Evolutionary conservation across 2,888 invertebrate genomes (phyloP).

Genomic region (Pyrrhosoma nymphula): DNA sequence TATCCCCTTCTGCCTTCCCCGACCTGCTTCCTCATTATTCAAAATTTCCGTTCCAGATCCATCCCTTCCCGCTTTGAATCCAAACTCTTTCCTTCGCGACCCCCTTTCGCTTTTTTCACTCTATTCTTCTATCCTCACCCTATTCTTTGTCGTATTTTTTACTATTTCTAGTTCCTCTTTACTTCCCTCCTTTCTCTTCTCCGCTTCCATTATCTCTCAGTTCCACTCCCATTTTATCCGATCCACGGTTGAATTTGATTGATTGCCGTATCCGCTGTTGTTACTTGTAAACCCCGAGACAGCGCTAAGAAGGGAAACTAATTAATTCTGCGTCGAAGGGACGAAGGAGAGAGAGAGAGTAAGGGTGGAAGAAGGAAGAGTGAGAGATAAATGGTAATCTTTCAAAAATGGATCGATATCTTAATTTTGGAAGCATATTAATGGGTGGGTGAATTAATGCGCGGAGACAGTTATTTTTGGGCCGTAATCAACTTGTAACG

Average conservation of each 20-base stretch:
- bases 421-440: conserved; percentile 4
- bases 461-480: not conserved
- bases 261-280: conserved; percentile 38
- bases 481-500: conserved; percentile 20
- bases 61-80: not conserved
- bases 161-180: not conserved
- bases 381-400: conserved; percentile 17
- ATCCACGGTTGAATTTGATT: conserved; percentile 6
- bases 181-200: not conserved
- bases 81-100: not conserved
- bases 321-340: conserved; percentile 50
- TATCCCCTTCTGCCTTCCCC: not conserved
- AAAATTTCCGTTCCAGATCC: not conserved
- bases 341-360: not conserved
- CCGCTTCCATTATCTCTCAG: not conserved
- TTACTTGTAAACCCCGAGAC: conserved; percentile 29
- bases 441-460: not conserved
- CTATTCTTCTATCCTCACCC: not conserved
- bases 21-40: conserved; percentile 6
- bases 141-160: not conserved
- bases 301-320: conserved; percentile 48
- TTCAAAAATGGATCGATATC: conserved; percentile 10
- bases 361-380: not conserved
- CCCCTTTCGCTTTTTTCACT: not conserved
- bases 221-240: not conserved